Evolutionary conservation across 2,113 vertebrate genomes (phyloP).

Genomic region (Halcyon senegalensis): DNA sequence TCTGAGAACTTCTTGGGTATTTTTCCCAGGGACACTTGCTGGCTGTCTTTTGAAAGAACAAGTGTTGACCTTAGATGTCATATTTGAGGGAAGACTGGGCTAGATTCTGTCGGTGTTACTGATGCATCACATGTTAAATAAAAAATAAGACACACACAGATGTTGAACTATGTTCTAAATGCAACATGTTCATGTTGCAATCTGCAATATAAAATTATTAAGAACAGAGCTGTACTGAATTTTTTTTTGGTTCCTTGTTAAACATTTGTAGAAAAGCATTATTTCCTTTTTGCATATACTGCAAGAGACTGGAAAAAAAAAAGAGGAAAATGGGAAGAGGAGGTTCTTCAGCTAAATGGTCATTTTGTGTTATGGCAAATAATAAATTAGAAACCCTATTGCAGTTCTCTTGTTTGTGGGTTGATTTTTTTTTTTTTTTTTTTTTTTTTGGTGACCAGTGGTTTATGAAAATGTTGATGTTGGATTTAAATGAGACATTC

Average conservation of each 20-base stretch:
- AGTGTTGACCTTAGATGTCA: neutral
- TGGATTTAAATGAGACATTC: neutral
- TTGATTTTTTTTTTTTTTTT: neutral
- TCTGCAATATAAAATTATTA: neutral
- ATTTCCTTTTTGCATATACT: neutral
- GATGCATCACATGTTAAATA: neutral
- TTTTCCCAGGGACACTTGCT: neutral
- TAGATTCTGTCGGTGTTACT: neutral
- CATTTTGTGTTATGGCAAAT: neutral
- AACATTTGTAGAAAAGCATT: neutral
- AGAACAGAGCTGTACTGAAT: neutral
- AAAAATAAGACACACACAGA: neutral
- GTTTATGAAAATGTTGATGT: neutral
- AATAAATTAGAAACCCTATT: neutral
- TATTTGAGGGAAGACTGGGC: neutral
- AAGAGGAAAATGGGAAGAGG: neutral
- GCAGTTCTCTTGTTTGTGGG: neutral
- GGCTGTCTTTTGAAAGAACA: neutral
- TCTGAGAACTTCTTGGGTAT: neutral
- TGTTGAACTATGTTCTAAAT: neutral
- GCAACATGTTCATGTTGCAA: neutral
- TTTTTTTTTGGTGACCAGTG: neutral
- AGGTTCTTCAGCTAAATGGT: neutral
- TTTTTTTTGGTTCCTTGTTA: neutral
- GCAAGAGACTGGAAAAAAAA: neutral